Evolutionary conservation across 2,113 vertebrate genomes (phyloP).

Genomic region (Cairina moschata): DNA sequence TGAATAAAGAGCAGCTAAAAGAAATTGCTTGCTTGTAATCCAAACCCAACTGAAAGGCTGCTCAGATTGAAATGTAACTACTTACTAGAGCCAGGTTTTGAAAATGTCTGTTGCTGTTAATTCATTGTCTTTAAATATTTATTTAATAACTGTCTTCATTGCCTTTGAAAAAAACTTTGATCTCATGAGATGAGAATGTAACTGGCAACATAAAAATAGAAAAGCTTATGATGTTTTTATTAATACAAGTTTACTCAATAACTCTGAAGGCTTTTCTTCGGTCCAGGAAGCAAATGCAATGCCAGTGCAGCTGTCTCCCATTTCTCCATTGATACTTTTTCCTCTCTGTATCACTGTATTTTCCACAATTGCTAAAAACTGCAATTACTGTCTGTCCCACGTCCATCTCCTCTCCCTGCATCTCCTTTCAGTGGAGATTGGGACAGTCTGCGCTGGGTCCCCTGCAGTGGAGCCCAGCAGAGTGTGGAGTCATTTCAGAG

Average conservation of each 20-base stretch:
- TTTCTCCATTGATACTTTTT: not conserved
- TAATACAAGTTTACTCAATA: not conserved
- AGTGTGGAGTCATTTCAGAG: accelerated
- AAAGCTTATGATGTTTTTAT: slow-evolving; percentile 1
- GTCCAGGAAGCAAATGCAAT: not conserved
- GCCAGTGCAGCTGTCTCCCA: not conserved
- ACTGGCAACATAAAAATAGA: not conserved
- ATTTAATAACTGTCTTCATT: not conserved
- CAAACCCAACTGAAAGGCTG: not conserved
- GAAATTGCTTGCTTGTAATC: not conserved
- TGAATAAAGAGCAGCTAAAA: not conserved
- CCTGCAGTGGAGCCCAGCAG: not conserved
- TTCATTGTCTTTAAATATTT: not conserved
- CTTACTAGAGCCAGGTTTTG: not conserved
- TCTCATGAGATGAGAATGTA: not conserved
- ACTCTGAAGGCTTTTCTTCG: not conserved
- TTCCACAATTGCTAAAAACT: not conserved
- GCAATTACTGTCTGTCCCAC: not conserved
- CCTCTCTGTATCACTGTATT: not conserved
- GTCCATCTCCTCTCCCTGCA: not conserved
- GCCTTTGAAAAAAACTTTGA: not conserved
- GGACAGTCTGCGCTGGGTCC: not conserved
- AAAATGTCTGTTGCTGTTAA: not conserved
- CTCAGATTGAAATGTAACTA: not conserved
- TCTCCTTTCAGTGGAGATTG: not conserved